Evolutionary conservation across 2,888 invertebrate species (phyloP).

Genomic region (Diaperis boleti): DNA sequence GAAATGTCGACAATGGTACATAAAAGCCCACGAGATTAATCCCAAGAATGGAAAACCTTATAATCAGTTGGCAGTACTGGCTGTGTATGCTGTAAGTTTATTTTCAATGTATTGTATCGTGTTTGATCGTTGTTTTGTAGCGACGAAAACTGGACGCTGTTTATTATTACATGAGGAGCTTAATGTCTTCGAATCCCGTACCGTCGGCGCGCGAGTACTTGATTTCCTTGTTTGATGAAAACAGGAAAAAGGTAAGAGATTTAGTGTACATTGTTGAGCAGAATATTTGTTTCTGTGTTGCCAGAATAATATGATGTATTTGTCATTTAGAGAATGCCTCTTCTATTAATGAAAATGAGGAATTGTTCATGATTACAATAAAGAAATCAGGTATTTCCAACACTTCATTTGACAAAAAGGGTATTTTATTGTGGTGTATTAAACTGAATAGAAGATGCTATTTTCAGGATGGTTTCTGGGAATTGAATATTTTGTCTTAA

Average conservation of each 20-base stretch:
- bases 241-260: constrained; percentile 85
- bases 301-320: too few species aligned
- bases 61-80: constrained; percentile 92
- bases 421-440: too few species aligned
- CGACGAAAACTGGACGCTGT: constrained; percentile 95
- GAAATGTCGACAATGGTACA: constrained; percentile 87
- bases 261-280: too few species aligned
- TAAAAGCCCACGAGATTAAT: constrained; percentile 92
- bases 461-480: too few species aligned
- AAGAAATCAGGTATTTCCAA: too few species aligned
- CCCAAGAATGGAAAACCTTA: constrained; percentile 96
- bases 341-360: too few species aligned
- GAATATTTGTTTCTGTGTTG: too few species aligned
- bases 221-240: constrained; percentile 90
- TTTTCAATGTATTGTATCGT: not conserved
- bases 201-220: constrained; percentile 92
- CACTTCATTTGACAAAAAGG: too few species aligned
- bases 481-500: too few species aligned
- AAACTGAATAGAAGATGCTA: too few species aligned
- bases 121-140: constrained; percentile 69
- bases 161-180: constrained; percentile 95
- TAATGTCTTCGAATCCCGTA: constrained; percentile 94
- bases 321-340: too few species aligned
- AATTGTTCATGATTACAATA: too few species aligned
- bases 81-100: constrained; percentile 80